These are phyloP conservation scores for Heliconius sara DNA, from an alignment of 2,888 invertebrate genomes.

Conservation along the genomic window DNA sequence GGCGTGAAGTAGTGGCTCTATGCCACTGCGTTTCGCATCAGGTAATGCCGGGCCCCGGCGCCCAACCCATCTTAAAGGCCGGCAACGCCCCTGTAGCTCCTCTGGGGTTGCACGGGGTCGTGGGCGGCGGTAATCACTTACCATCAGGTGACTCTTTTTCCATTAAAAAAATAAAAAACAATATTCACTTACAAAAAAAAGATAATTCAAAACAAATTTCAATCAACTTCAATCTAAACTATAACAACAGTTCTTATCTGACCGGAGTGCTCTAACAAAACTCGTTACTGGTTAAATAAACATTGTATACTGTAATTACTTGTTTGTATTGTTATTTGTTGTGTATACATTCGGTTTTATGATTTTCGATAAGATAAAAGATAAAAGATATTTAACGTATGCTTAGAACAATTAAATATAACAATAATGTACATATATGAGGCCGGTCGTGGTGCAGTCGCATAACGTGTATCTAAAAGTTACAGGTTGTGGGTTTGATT, in stretches of 20 bases:
- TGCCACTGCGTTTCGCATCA: too few species aligned
- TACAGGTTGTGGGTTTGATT: neutral
- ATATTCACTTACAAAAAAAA: neutral
- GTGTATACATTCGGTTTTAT: neutral
- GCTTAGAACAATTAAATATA: neutral
- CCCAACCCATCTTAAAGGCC: too few species aligned
- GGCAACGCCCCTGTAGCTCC: too few species aligned
- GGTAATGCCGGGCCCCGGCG: too few species aligned
- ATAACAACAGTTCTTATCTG: neutral
- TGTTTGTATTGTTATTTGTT: conserved; percentile 6
- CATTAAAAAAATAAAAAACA: too few species aligned
- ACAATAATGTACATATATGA: neutral
- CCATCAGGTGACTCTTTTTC: too few species aligned
- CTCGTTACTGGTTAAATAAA: conserved; percentile 11
- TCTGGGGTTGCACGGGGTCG: too few species aligned
- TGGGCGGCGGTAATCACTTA: too few species aligned
- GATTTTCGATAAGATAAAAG: neutral
- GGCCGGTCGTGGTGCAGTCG: neutral
- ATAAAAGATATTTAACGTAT: neutral
- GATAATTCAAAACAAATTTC: neutral
- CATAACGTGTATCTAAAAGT: neutral
- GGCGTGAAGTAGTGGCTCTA: too few species aligned
- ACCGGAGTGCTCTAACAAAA: conserved; percentile 4
- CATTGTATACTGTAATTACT: conserved; percentile 3
- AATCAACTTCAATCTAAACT: conserved; percentile 1